Conservation (phyloP, 2,797 vertebrate species). For the Notolabrus celidotus region DNA sequence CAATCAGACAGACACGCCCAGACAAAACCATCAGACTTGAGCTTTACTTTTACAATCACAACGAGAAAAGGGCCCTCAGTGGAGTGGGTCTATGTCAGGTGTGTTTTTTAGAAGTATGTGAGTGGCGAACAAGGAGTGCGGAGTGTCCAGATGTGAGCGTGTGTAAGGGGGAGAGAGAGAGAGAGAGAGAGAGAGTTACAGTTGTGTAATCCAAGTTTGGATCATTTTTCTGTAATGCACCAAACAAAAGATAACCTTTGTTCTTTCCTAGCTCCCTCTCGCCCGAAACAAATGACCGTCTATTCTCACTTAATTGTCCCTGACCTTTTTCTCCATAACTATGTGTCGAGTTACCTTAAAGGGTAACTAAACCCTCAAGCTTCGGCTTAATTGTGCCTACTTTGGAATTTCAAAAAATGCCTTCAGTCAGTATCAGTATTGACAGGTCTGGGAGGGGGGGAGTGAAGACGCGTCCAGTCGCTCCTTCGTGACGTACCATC, state of each 20-base stretch:
- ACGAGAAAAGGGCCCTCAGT: not conserved
- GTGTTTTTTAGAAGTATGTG: not conserved
- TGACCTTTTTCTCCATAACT: not conserved
- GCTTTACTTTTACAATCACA: slow-evolving; percentile 52
- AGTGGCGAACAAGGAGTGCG: no score
- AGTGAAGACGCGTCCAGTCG: no score
- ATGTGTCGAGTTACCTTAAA: not conserved
- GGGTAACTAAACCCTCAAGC: no score
- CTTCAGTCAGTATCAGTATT: no score
- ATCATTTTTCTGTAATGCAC: not conserved
- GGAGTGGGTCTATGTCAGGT: not conserved
- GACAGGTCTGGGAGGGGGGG: no score
- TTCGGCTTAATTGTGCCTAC: no score
- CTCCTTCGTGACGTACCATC: no score
- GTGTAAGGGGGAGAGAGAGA: no score
- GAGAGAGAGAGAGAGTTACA: no score
- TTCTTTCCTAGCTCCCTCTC: not conserved
- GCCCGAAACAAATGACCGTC: not conserved
- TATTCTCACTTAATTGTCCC: not conserved
- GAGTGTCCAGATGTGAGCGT: not conserved
- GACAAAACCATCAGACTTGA: slow-evolving; percentile 54
- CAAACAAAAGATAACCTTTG: not conserved
- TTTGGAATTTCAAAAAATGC: no score
- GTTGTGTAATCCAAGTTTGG: not conserved
- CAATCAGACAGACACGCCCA: slow-evolving; percentile 65